Base-by-base conservation (phyloP, 2,888 invertebrate species). In the Drosophila merina region DNA sequence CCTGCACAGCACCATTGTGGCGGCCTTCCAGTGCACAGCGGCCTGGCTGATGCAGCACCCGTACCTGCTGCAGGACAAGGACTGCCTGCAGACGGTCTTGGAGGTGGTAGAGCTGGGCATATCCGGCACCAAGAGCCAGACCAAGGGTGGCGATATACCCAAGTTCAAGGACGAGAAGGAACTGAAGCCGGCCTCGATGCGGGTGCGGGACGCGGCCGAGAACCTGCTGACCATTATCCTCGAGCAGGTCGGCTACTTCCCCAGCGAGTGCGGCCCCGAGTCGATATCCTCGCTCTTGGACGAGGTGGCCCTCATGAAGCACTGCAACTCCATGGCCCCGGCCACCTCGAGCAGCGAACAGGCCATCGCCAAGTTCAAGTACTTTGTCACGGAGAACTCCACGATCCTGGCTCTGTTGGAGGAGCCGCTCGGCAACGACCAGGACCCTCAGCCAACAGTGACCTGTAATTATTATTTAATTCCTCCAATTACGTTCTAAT, bases 91-190 rank as follows among this genome's bases (percentile, higher is more conserved):
- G 72, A 97, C 97, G 36, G 96, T 99, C 57, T 93, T 99, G 72
- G 99, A 99, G 92, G 98, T 99, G 0, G 97, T 99, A 1, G 99
- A 99, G 91, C 94, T 99, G 28, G 99, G 99, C 57, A 97, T 99
- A 59, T 98, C 99, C 0, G 99, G 99, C 12, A 95, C 97, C 6
- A 99, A 98, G 92, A 96, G 96, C 60, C 93, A 95, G 49, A 95
- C 95, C 72, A 97, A 98, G 92, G 96, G 96, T 0, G 97, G 97
- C 6, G 98, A 98, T 88, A 94, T 95, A 9, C 94, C 97, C 0
- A 96, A 96, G 91, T 96, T 97, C 94, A 99, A 99, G 90, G 97
- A 98, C 78, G 97, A 98, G 78, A 99, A 99, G 90, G 97, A 98
- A 91, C 91, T 98, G 68, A 99, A 98, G 90, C 99, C 99, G 0